Percentiles rank a stretch among this genome's conserved stretches.
Conservation (phyloP, 1,140 invertebrate species). For the Pinna nobilis region DNA sequence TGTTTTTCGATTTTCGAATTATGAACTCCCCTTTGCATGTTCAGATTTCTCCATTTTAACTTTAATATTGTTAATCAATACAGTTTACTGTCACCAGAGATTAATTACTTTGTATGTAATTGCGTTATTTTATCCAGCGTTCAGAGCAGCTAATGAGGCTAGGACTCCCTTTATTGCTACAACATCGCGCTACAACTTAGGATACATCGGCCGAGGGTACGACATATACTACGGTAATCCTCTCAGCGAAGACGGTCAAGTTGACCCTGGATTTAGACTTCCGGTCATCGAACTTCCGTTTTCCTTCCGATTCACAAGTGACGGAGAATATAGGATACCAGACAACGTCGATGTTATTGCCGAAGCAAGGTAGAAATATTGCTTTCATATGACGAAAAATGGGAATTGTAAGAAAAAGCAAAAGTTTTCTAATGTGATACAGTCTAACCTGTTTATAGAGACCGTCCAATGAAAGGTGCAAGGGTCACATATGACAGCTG, state of each 20-base stretch:
- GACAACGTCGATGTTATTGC: conserved; percentile 33
- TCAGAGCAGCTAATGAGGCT: conserved; percentile 3
- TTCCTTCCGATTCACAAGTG: conserved; percentile 15
- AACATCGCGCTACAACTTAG: conserved; percentile 9
- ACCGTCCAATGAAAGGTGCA: too few relatives aligned
- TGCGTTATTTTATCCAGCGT: neutral
- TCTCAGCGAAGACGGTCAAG: conserved; percentile 22
- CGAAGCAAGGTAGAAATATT: conserved; percentile 25
- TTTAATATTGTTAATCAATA: neutral
- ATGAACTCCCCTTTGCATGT: neutral
- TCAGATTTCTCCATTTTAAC: neutral
- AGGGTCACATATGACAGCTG: too few relatives aligned
- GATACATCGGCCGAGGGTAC: conserved; percentile 32
- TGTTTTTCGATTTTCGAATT: neutral
- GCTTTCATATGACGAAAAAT: too few relatives aligned
- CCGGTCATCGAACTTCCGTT: conserved; percentile 28
- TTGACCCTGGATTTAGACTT: conserved; percentile 30
- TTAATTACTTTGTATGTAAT: neutral
- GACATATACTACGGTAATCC: conserved; percentile 25
- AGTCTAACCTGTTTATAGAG: too few relatives aligned
- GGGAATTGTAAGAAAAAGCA: too few relatives aligned
- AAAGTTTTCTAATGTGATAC: too few relatives aligned
- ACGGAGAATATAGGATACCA: conserved; percentile 26
- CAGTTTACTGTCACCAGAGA: neutral
- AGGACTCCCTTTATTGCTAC: conserved; percentile 27